Base-by-base conservation (phyloP, 2,797 vertebrate species). In the Pristis pectinata region DNA sequence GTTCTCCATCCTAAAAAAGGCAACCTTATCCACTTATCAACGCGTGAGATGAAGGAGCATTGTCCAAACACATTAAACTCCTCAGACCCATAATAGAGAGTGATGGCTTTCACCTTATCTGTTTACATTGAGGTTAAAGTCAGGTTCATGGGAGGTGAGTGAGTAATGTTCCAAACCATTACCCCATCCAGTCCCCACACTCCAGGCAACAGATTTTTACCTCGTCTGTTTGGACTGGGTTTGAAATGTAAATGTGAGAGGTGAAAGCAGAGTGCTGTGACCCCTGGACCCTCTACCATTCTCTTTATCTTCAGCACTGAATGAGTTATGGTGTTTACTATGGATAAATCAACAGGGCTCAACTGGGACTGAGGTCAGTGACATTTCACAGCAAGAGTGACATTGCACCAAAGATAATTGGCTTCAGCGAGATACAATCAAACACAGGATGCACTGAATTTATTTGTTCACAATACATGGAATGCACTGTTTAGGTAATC, bases 111-210 rank as follows among this genome's bases (percentile, higher is more conserved):
- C 41, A 76, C 92, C 44, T 70, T 49, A 56, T 94, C 70, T 94
- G 92, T 76, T 94, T 94, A 76, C 92, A 53, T 4, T 53, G 67
- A 76, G 92, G 72, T 94, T 94, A 94, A 76, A 17, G 67, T 53
- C 92, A 49, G 44, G 87, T 64, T 91, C 87, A 37, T 61, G 61
- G 30, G 83, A 87, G 83, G 30, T 70, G 61, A 27, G 44, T 44
- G 92, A 74, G 34, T 74, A 74, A 76, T 34, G 44, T 11, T 91
- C 1, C 37, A 37, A 67, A 17, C 70, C 70, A 94, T n/a, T 94
- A 53, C 67, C 72, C 41, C 44, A 17, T 76, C 13, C 27, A 94
- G 70, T 24, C 19, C n/a, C 61, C 19, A 10, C 87, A 41, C 9
- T 67, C 9, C 87, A 41, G 8, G 24, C n/a, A 91, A 4, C 87